phyloP scores from a whole-genome alignment of 2,888 invertebrate species.

The Cremastinae sp. region DNA sequence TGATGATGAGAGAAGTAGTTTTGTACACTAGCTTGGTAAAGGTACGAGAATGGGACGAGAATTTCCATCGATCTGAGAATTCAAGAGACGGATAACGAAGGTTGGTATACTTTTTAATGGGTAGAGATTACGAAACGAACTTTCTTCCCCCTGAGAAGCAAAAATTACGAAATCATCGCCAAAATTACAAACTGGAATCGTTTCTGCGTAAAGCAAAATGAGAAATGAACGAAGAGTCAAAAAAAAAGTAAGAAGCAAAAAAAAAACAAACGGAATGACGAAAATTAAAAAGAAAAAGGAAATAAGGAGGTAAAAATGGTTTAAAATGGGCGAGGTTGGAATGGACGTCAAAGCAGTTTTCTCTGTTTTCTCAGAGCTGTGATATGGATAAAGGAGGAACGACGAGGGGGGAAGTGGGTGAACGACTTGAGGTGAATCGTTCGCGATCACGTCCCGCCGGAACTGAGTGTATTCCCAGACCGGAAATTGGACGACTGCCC shows the following conservation, averaged over 20 bases:
- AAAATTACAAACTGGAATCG: conserved; percentile 44
- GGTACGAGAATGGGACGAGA: neutral
- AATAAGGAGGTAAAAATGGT: conserved; percentile 32
- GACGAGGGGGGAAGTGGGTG: conserved; percentile 27
- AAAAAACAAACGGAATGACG: conserved; percentile 13
- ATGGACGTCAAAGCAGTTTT: conserved; percentile 60
- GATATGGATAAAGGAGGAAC: conserved; percentile 69
- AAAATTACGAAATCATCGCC: conserved; percentile 34
- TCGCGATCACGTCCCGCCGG: conserved; percentile 57
- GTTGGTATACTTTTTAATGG: neutral
- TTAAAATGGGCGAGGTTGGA: conserved; percentile 47
- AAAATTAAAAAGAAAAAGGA: conserved; percentile 25
- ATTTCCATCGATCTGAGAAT: neutral
- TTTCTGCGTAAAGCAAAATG: neutral
- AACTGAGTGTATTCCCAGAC: conserved; percentile 60
- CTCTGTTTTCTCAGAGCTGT: conserved; percentile 75
- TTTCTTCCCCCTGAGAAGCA: neutral
- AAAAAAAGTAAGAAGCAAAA: neutral
- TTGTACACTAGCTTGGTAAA: neutral
- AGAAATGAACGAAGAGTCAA: conserved; percentile 3
- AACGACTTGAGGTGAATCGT: conserved; percentile 41
- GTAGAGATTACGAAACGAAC: neutral
- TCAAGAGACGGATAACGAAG: too few relatives aligned
- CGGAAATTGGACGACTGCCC: conserved; percentile 58
- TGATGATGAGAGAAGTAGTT: neutral